Evolutionary conservation across 1,140 invertebrate genomes (phyloP), one percentile per base, ranked within the genome.

Genomic region (Drosophila albomicans): DNA sequence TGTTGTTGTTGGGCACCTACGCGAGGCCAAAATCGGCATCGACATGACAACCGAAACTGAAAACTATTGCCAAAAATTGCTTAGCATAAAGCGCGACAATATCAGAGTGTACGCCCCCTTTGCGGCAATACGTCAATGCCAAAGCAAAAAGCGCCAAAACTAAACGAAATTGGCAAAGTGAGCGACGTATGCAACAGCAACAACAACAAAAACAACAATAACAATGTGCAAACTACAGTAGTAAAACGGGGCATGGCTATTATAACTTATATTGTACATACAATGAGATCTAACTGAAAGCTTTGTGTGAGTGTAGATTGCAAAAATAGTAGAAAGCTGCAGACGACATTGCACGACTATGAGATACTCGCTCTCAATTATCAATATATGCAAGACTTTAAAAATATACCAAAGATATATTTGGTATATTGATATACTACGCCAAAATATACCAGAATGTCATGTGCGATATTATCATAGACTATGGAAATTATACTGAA

Each of bases 61-160:
- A 78, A 76, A 74, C 79, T 72, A 86, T 79, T 84, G 82, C 77
- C 79, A 78, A 82, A 66, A 82, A 70, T 57, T 45, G 46, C 38
- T 20, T 45, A 68, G 59, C 76, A 79, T 64, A 67, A 72, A 68
- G 20, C 62, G 80, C 78, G 84, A 89, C 84, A 88, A 89, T 89
- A 89, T 89, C 84, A 88, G 71, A 89, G 81, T 85, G 85, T 88
- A 88, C 85, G 82, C 85, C 73, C 49, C 61, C 64, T 49, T 63
- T 32, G 20, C 57, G 8, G 48, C 68, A 67, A 73, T 57, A 67
- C 75, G 65, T 80, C 84, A 88, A 84, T 81, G 84, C 78, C 78
- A 88, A 54, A 75, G 51, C 59, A 61, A 71, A 70, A 63, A 56
- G 10, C n/a, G 35, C 48, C 15, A 58, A 56, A 57, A 59, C 54